Base-by-base conservation (phyloP, 1,140 invertebrate species). In the Meteorus sp. region DNA sequence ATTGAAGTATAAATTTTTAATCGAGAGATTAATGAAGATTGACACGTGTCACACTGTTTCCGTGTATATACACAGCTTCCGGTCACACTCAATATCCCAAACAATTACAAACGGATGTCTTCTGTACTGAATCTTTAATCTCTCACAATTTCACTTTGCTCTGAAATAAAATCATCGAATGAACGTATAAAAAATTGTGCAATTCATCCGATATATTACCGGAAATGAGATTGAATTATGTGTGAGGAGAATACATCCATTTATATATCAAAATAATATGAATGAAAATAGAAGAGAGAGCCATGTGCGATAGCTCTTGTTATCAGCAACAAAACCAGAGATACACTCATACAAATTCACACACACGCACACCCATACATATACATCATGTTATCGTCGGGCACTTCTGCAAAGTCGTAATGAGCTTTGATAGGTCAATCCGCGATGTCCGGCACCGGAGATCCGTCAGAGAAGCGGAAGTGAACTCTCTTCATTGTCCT, bases 361-460 rank as follows among this genome's bases (percentile, higher is more conserved):
- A n/a, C n/a, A n/a, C n/a, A n/a, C n/a, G n/a, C n/a, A n/a, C n/a
- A n/a, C n/a, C 13, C 35, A 39, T 39, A 39, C 13, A 39, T 15
- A 50, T 13, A 35, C 23, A 22, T 45, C 47, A 19, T 47, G 39
- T 43, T 47, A 62, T 53, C 56, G 33, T 29, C 37, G 50, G 51
- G 41, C 50, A 59, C 55, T 55, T 55, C 25, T n/a, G 59, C 63
- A 65, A 64, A 63, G 60, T 60, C 65, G 50, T 74, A 76, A 77
- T 67, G 65, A 77, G 68, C 62, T 56, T 63, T 76, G 76, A 78
- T 78, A 73, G 70, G 65, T 78, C 74, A 78, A 78, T 76, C 70
- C 69, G 69, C 73, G 59, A 76, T 78, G 71, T 78, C 76, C 76
- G 76, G 76, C 64, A 66, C 69, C 62, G 63, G 65, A 56, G 68